Base-by-base conservation (phyloP, 2,113 vertebrate genomes). In the Eptatretus burgeri region DNA sequence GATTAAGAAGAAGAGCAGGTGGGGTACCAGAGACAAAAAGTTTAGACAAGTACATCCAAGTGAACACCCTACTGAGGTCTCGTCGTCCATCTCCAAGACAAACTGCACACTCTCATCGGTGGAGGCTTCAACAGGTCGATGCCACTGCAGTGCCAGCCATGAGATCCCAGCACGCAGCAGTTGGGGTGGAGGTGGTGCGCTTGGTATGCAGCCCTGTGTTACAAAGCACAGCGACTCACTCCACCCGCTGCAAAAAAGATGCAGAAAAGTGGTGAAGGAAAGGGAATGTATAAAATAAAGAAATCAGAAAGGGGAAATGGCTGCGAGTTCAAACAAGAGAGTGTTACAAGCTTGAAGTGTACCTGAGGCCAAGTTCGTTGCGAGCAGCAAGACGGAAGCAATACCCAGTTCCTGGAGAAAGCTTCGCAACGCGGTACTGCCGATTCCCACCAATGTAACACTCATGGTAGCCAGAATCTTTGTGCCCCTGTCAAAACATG, bases 301-400 rank as follows among this genome's bases (percentile, higher is more conserved):
- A 7, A 41, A 41, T 41, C 27, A 41, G 27, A 41, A 41, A 41
- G 27, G 27, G 27, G 27, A 41, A 5, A 41, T 41, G 27, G 3
- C 27, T 41, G 27, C 27, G 7, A 41, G 27, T 41, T 41, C 27
- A 41, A 41, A 60, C 13, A 64, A 62, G 64, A 62, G 64, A 41
- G 63, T 68, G 13, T 13, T 65, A 1, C 11, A 14, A 5, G 11
- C 0, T 51, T n/a, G 1, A 62, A 9, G 68, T 67, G 74, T 78
- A 82, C 80, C 79, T 82, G 73, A 76, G 73, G 53, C 78, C 80
- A 12, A 78, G 75, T 62, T 77, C 74, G 11, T 81, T 82, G 69
- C 78, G 80, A 71, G 78, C 78, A 67, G 80, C 80, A 68, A 82
- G 64, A 70, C 79, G 73, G 70, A 82, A 78, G 1, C 72, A 70